Evolutionary conservation across 53 echinoderm and acorn worm genomes (phyloP), one percentile per base, ranked within the genome.

Genomic region (Holothuria leucospilota): DNA sequence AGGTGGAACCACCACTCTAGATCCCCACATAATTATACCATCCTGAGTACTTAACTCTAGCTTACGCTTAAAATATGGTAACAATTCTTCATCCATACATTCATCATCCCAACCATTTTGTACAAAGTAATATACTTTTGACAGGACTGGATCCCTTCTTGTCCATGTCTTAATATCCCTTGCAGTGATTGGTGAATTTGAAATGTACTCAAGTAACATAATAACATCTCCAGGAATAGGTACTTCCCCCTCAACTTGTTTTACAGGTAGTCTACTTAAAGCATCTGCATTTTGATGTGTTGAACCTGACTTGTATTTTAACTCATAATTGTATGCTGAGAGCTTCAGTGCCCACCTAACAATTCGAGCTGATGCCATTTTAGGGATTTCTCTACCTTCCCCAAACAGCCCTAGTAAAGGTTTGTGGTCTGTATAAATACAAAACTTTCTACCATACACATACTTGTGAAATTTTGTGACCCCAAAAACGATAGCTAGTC

Each of bases 301-400:
- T 24, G 59, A 58, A 58, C 90, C 94, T 72, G 92, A 28, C n/a
- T 88, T 90, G 46, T 88, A 86, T 38, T 46, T 68, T 51, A 75
- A 13, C 26, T 40, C 51, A 69, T 95, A 90, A 69, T 83, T 63
- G 59, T 90, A 92, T 6, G 88, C 95, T 46, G 91, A 53, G 2
- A 91, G 62, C 26, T 58, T 86, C 20, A 94, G 71, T 10, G 88
- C 91, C 86, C 91, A 29, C 15, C 71, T 71, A 39, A 71, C 14
- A 20, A 71, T 71, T 11, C 71, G 71, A 14, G 34, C 23, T 42
- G 75, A 75, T 20, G 51, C 52, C 75, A 51, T 75, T 75, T 51
- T 20, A 75, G 78, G 89, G 20, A 92, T 86, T 5, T 39, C 79
- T 61, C 61, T 92, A 8, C 27, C 18, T 62, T 80, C 68, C 0